Evolutionary conservation across 23 tunicate genomes (phyloP), one percentile per base, ranked within the genome.

Genomic region (Trididemnum miniatum): DNA sequence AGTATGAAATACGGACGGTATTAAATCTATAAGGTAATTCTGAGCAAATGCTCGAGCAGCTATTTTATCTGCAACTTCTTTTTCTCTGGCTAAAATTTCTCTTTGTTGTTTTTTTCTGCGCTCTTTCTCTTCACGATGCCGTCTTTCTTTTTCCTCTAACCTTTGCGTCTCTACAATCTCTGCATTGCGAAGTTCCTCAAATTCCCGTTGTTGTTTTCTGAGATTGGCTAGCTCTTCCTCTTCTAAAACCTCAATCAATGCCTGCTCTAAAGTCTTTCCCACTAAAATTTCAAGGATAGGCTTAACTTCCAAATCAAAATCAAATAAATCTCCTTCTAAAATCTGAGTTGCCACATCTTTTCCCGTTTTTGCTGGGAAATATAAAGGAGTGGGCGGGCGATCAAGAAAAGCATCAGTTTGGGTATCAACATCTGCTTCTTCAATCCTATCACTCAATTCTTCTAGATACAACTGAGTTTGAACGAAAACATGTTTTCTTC

Each of bases 41-140:
- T 80, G 86, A 15, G 99, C 92, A 65, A 89, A 95, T 81, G 99
- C 99, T 2, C 96, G 88, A 33, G 99, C 99, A 34, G 99, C 99
- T 59, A 95, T 91, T 71, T 95, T 95, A 31, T 86, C 96, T 15
- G 97, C 99, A n/a, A 95, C 90, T 78, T 95, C 96, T 60, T 84
- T 74, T 76, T 95, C 99, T 50, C 86, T 86, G 38, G 51, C 78
- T 3, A 90, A 36, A 38, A 88, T 88, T 64, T 95, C 99, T 34
- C 93, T 66, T 64, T 91, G 92, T 78, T 95, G 99, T 59, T 86
- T 91, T 79, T 91, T 86, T 72, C 99, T 35, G 35, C 99, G 35
- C 54, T 86, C 92, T 79, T 91, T 92, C 72, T 95, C 99, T 80
- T 95, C 99, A 2, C 71, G 86, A 34, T 81, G 91, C 35, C 99